These are phyloP conservation scores for Nasonia oneida DNA, from an alignment of 2,888 invertebrate genomes.

Conservation along the genomic window DNA sequence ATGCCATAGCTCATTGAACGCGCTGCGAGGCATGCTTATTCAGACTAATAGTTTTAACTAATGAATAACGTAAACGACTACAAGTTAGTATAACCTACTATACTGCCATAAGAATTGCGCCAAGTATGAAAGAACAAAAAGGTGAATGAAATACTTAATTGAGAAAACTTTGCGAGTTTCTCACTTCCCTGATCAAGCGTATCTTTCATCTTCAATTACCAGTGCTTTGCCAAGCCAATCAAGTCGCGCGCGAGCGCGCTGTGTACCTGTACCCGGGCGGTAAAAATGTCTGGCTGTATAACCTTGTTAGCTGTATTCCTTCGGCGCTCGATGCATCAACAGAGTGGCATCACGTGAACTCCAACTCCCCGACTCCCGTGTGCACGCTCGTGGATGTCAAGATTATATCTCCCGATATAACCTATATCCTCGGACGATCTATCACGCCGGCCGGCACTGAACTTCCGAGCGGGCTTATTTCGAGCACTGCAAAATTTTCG, in stretches of 20 bases:
- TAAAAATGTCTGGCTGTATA: background rate
- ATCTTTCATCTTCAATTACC: constrained; percentile 2
- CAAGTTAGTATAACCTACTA: background rate
- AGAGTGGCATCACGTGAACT: constrained; percentile 47
- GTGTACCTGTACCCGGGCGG: too few species aligned
- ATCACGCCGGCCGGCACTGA: constrained; percentile 33
- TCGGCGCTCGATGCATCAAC: constrained; percentile 7
- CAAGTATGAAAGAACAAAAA: too few species aligned
- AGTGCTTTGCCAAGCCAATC: background rate
- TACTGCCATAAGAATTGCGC: too few species aligned
- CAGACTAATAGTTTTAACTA: background rate
- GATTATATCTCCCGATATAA: constrained; percentile 31
- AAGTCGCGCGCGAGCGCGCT: background rate
- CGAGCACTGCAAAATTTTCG: background rate
- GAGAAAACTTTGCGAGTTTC: background rate
- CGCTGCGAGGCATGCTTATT: background rate
- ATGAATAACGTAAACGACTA: background rate
- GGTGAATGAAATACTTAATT: background rate
- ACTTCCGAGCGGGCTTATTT: constrained; percentile 16
- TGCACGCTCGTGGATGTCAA: constrained; percentile 4
- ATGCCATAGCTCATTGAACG: background rate
- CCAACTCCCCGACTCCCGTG: constrained; percentile 18
- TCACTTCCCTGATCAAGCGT: background rate
- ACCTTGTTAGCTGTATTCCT: constrained; percentile 6
- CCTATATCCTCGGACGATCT: constrained; percentile 29